These are phyloP conservation scores for Montipora sp. DNA, from an alignment of 64 coral and sea anemone genomes.

Conservation along the genomic window DNA sequence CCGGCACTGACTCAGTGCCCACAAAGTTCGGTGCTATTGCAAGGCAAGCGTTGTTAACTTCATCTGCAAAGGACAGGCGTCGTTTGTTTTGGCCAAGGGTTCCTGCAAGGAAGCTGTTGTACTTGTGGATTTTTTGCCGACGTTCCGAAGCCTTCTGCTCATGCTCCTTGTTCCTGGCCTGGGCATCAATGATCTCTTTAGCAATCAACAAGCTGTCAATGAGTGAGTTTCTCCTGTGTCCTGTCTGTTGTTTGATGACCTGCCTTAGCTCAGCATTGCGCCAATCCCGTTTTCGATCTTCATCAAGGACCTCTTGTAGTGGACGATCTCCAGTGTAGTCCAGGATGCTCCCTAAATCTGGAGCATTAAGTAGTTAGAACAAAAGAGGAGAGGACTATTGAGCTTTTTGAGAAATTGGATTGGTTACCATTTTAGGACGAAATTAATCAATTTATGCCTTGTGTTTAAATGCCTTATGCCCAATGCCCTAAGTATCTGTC, in stretches of 20 bases:
- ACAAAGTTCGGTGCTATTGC: background rate
- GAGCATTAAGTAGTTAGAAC: no score
- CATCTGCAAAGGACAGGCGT: background rate
- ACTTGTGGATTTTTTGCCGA: background rate
- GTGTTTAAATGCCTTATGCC: no score
- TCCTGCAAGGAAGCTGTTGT: background rate
- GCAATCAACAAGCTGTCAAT: conserved; percentile 6
- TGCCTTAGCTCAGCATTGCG: conserved; percentile 5
- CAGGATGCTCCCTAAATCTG: no score
- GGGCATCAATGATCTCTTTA: background rate
- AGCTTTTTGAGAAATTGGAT: no score
- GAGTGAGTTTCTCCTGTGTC: background rate
- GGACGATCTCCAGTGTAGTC: no score
- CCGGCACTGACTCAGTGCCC: background rate
- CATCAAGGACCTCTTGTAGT: background rate
- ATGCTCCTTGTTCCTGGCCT: background rate
- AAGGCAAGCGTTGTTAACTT: background rate
- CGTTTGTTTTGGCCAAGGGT: background rate
- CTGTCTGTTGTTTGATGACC: background rate
- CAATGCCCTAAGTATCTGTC: no score
- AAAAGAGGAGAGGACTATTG: no score
- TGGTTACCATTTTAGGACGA: no score
- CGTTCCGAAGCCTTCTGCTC: conserved; percentile 1
- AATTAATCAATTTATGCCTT: no score
- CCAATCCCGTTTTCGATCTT: background rate